phyloP scores from a whole-genome alignment of 2,113 vertebrate species.

The Tetraodon nigroviridis region DNA sequence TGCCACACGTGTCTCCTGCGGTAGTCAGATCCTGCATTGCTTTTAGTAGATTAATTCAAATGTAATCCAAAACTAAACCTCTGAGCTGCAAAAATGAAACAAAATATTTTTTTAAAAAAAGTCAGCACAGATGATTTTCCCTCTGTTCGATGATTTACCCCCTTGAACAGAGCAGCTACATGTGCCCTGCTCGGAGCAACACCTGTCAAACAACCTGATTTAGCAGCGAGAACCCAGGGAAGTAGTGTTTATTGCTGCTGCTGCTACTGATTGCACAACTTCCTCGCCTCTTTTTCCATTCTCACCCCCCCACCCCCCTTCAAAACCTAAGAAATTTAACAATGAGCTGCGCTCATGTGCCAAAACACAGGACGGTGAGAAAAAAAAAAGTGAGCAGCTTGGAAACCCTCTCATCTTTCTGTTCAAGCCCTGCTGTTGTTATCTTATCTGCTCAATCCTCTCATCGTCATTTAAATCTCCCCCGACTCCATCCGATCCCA shows the following conservation, averaged over 20 bases:
- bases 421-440: slow-evolving; percentile 40
- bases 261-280: slow-evolving; percentile 19
- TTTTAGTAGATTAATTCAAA: slow-evolving; percentile 50
- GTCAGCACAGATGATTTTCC: too few species aligned
- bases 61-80: slow-evolving; percentile 32
- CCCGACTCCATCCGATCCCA: slow-evolving; percentile 63
- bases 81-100: slow-evolving; percentile 20
- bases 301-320: neutral
- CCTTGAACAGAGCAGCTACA: slow-evolving; percentile 6
- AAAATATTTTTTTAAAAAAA: slow-evolving; percentile 2
- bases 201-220: slow-evolving; percentile 13
- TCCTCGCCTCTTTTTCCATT: slow-evolving; percentile 34
- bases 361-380: slow-evolving; percentile 39
- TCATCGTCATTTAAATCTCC: slow-evolving; percentile 70
- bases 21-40: slow-evolving; percentile 50
- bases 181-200: neutral
- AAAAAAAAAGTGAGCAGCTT: slow-evolving; percentile 61
- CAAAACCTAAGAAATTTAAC: slow-evolving; percentile 47
- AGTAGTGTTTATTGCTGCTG: slow-evolving; percentile 18
- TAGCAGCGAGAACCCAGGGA: slow-evolving; percentile 4
- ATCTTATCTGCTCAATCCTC: slow-evolving; percentile 66
- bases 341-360: slow-evolving; percentile 51
- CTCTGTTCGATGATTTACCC: slow-evolving; percentile 3
- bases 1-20: slow-evolving; percentile 45
- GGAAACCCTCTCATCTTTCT: slow-evolving; percentile 49